These are phyloP conservation scores for Euzetes globulus DNA, from an alignment of 2,888 invertebrate genomes.

Conservation along the genomic window DNA sequence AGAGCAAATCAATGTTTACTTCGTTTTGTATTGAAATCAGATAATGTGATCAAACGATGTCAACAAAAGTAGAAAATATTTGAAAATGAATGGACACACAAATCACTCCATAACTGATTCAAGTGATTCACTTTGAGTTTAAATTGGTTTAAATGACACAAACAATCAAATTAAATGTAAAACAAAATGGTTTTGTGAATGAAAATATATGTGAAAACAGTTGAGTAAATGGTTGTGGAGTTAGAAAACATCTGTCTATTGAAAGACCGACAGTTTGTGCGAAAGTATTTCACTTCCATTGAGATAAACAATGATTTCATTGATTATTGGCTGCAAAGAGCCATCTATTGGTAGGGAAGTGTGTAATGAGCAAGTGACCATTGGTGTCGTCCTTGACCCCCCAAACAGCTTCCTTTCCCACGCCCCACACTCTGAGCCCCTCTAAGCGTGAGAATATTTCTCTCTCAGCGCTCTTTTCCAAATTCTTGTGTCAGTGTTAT, in stretches of 20 bases:
- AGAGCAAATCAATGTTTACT: too few species aligned
- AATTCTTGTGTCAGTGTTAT: too few species aligned
- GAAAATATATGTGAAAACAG: background rate
- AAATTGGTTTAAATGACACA: background rate
- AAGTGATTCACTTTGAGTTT: background rate
- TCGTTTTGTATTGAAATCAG: background rate
- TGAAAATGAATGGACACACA: background rate
- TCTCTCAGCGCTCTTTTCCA: background rate
- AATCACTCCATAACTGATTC: background rate
- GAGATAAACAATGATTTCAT: background rate
- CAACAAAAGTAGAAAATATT: background rate
- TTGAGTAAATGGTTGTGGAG: slow-evolving; percentile 12
- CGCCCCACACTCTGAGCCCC: background rate
- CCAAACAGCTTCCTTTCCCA: slow-evolving; percentile 4
- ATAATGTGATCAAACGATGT: background rate
- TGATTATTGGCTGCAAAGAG: background rate
- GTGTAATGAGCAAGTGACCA: background rate
- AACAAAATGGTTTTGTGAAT: background rate
- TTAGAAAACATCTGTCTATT: slow-evolving; percentile 24
- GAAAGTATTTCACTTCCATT: background rate
- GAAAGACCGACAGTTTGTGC: too few species aligned
- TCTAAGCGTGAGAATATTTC: slow-evolving; percentile 5
- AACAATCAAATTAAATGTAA: background rate
- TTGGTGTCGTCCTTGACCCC: slow-evolving; percentile 2
- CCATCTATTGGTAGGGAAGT: slow-evolving; percentile 16